Evolutionary conservation across 2,113 vertebrate genomes (phyloP), one percentile per base, ranked within the genome.

Genomic region (Microcebus ravelobensis): DNA sequence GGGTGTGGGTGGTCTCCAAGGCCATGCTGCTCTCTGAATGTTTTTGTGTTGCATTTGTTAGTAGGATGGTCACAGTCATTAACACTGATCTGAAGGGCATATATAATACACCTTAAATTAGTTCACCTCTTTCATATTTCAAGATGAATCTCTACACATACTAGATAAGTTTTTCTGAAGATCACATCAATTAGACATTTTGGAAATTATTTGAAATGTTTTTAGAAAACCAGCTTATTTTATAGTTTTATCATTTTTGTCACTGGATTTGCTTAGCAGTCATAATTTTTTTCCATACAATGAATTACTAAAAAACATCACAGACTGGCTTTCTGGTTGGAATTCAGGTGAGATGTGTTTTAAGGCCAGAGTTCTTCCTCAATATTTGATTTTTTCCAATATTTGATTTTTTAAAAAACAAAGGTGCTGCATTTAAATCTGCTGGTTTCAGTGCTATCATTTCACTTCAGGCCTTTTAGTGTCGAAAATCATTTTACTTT

Each of bases 61-160:
- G 98, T 98, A 98, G 99, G 98, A 98, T 98, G 98, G 98, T 99
- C 98, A 98, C 97, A 98, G 98, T 99, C 98, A 98, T 98, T 99
- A 98, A 98, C 98, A 99, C 99, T 99, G 98, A 99, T 98, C 98
- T 98, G 98, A 99, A 99, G 99, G 99, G 99, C 99, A 99, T 99
- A 99, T 99, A 97, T 97, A 88, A 97, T 97, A 90, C 86, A 36
- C 73, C 87, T 92, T 85, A 99, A 98, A 99, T 98, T 98, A 98
- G 99, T 99, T 99, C 98, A 99, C 96, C 89, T 96, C 96, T 68
- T 97, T 96, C n/a, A 29, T 97, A 96, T 91, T 95, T 98, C 86
- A 99, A 99, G 99, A 99, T 99, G 99, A 99, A 99, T 99, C 99
- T 99, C 98, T 99, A 98, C 99, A 99, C 98, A 98, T 98, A 99